Evolutionary conservation across 2,113 vertebrate species (phyloP).

Genomic region (Scopus umbretta): DNA sequence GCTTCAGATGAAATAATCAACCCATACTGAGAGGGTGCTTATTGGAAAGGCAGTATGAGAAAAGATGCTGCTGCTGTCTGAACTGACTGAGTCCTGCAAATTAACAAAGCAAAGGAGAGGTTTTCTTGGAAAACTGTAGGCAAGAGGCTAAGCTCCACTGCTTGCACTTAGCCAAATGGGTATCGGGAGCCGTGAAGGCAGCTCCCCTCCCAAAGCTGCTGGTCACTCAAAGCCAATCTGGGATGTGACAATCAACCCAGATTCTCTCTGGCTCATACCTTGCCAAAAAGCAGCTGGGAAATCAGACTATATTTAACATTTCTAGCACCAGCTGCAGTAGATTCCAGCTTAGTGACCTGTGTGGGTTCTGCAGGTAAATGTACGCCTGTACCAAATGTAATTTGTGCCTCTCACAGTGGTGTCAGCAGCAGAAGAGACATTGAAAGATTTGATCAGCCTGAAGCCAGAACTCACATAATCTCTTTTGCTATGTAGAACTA

Average conservation of each 20-base stretch:
- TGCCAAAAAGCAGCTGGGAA: not conserved
- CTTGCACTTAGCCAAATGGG: not conserved
- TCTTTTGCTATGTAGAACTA: not conserved
- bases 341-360: not conserved
- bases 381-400: not conserved
- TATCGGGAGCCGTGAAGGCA: not conserved
- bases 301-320: not conserved
- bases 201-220: not conserved
- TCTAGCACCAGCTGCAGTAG: not conserved
- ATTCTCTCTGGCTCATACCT: not conserved
- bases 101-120: not conserved
- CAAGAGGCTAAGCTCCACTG: not conserved
- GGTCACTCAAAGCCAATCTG: not conserved
- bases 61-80: not conserved
- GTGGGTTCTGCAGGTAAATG: not conserved
- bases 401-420: not conserved
- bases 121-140: not conserved
- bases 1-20: not conserved
- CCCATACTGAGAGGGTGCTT: not conserved
- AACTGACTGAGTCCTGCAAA: not conserved
- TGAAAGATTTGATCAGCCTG: not conserved
- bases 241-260: not conserved
- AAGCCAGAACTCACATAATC: not conserved
- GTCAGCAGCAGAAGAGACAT: not conserved
- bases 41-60: not conserved